Evolutionary conservation across 30 jellyfish, hydroid and myxozoan genomes (phyloP).

Genomic region (Rhopilema esculentum): DNA sequence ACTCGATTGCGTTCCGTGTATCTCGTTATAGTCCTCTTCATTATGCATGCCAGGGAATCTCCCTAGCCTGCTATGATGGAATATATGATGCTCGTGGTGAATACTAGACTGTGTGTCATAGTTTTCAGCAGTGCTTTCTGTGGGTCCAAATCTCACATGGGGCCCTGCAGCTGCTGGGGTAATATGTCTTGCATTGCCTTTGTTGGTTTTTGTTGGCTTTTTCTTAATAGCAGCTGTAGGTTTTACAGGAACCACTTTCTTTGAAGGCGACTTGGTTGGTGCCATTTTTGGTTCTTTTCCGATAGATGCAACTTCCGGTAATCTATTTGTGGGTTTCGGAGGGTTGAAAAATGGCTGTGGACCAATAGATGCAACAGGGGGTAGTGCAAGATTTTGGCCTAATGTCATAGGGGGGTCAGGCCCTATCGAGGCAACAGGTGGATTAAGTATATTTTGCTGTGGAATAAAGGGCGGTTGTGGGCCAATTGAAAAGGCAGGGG

Average conservation of each 20-base stretch:
- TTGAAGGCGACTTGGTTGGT: slow-evolving; percentile 42
- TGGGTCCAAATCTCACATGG: slow-evolving; percentile 3
- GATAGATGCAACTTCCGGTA: slow-evolving; percentile 47
- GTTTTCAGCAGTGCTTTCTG: background rate
- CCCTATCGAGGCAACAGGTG: slow-evolving; percentile 71
- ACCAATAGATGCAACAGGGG: slow-evolving; percentile 73
- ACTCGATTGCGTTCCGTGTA: slow-evolving; percentile 46
- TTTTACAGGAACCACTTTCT: slow-evolving; percentile 33
- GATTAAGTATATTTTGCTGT: slow-evolving; percentile 11
- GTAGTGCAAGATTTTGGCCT: slow-evolving; percentile 4
- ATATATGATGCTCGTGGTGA: slow-evolving; percentile 21
- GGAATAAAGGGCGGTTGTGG: slow-evolving; percentile 77
- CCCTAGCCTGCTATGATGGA: slow-evolving; percentile 21
- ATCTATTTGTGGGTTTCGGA: slow-evolving; percentile 27
- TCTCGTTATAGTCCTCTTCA: slow-evolving; percentile 4
- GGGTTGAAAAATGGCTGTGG: slow-evolving; percentile 56
- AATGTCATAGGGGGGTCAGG: slow-evolving; percentile 61
- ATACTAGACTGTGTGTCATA: slow-evolving; percentile 44
- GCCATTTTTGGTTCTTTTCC: slow-evolving; percentile 54
- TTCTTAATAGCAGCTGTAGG: slow-evolving; percentile 34
- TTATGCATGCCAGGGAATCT: slow-evolving; percentile 24
- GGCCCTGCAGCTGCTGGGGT: slow-evolving; percentile 53
- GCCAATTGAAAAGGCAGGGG: slow-evolving; percentile 74
- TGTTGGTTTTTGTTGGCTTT: slow-evolving; percentile 19
- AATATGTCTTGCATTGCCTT: slow-evolving; percentile 66